Percentiles rank a stretch among this genome's conserved stretches.
Evolutionary conservation across 2,113 vertebrate genomes (phyloP).

Genomic region (Myanophis thanlyinensis): DNA sequence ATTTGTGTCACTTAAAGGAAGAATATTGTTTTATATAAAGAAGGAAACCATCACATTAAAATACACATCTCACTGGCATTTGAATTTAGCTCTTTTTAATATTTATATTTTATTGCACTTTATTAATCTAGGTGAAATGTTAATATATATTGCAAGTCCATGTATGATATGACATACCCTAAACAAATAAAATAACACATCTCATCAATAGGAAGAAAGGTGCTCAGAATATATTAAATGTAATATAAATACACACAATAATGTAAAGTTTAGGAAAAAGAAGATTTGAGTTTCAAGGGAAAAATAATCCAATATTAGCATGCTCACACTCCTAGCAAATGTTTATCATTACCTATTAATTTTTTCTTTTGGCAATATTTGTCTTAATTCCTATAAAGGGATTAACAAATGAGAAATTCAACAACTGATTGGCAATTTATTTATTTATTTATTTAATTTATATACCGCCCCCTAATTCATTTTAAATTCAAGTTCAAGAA

Average conservation of each 20-base stretch:
- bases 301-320: neutral
- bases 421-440: neutral
- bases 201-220: neutral
- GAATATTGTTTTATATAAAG: neutral
- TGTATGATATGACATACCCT: neutral
- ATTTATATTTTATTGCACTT: no score
- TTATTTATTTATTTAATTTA: no score
- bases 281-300: neutral
- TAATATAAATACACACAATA: neutral
- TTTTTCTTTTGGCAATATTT: neutral
- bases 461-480: no score
- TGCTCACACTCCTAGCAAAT: neutral
- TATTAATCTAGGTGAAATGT: neutral
- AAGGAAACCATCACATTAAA: neutral
- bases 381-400: neutral
- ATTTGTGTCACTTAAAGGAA: neutral
- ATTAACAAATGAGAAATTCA: neutral
- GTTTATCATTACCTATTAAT: neutral
- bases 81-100: no score
- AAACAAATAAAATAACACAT: neutral
- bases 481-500: neutral
- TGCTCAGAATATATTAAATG: neutral
- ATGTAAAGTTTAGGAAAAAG: neutral
- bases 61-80: neutral
- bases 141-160: neutral